Evolutionary conservation across 2,113 vertebrate species (phyloP), one percentile per base, ranked within the genome.

Genomic region (Axis porcinus): DNA sequence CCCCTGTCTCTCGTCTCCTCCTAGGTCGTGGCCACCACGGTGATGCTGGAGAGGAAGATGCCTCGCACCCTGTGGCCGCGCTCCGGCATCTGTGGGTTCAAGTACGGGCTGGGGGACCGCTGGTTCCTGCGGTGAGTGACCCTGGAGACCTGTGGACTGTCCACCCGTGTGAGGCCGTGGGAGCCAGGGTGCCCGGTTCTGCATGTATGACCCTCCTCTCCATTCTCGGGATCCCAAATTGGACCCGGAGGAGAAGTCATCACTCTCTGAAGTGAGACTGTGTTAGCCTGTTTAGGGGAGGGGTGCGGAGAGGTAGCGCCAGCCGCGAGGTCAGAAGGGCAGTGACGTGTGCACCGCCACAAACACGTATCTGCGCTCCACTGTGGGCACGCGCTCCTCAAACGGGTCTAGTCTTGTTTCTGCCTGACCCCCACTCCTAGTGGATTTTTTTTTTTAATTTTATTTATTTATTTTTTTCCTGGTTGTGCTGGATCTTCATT

Each of bases 21-120:
- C 7, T 97, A 99, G 99, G 99, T 99, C 21, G 99, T 99, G 2
- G 99, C 99, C 79, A 99, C 99, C 6, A 99, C 99, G 1, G 97
- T 99, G 91, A 99, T 99, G 99, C 97, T 99, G 88, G 99, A 99
- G 95, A 97, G 99, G 88, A 99, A 99, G 78, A 98, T 99, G 90
- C 99, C 99, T 0, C 99, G 99, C 28, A 99, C 99, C 79, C 98
- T 99, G 45, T 99, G 99, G 99, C 99, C 99, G 92, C 99, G 99
- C 15, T 98, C 99, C 0, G 99, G 99, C 3, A 98, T 99, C 84
- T 99, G 99, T 12, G 99, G 99, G 21, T 94, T 95, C 8, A 98
- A 98, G 2, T 99, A 99, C 0, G 99, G 99, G 8, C 98, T 99
- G 36, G 99, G 99, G 62, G 99, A 99, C 84, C 98, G 98, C 92